These are phyloP conservation scores for Gryllus longicercus DNA, from an alignment of 2,888 invertebrate genomes.

Conservation along the genomic window DNA sequence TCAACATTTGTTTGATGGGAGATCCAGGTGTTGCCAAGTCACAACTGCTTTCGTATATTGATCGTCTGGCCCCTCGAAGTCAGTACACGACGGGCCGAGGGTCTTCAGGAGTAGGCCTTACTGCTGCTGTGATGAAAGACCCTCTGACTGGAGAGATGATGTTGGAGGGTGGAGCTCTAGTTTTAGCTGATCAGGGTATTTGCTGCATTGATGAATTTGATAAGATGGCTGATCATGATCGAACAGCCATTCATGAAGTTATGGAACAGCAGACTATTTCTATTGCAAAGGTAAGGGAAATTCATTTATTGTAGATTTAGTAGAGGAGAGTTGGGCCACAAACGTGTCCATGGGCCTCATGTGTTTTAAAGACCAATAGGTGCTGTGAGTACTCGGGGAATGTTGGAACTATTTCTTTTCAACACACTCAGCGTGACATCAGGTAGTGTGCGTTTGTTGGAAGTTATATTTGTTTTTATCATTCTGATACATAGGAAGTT, in stretches of 20 bases:
- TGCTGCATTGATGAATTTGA: slow-evolving; percentile 99
- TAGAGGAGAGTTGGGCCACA: too few species aligned
- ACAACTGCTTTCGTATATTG: slow-evolving; percentile 91
- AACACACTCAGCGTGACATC: too few species aligned
- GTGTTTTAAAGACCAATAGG: too few species aligned
- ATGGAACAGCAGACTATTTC: slow-evolving; percentile 99
- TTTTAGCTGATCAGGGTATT: slow-evolving; percentile 92
- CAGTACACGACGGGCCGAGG: slow-evolving; percentile 97
- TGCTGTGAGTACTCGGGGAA: too few species aligned
- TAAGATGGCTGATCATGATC: slow-evolving; percentile 95
- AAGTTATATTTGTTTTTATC: too few species aligned
- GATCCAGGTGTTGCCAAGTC: slow-evolving; percentile 99
- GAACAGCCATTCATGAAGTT: slow-evolving; percentile 95
- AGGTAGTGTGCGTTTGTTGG: too few species aligned
- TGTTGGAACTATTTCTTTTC: too few species aligned
- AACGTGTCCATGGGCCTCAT: too few species aligned
- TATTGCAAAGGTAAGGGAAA: slow-evolving; percentile 79
- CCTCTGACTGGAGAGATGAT: slow-evolving; percentile 96
- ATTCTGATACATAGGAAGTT: too few species aligned
- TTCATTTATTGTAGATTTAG: too few species aligned
- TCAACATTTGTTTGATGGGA: slow-evolving; percentile 98
- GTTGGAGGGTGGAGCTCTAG: slow-evolving; percentile 93
- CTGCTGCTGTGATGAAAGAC: slow-evolving; percentile 97
- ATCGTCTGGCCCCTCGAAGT: slow-evolving; percentile 85
- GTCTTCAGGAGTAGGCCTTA: slow-evolving; percentile 97